phyloP scores from a whole-genome alignment of 2,797 vertebrate genomes.

The Acipenser oxyrinchus region DNA sequence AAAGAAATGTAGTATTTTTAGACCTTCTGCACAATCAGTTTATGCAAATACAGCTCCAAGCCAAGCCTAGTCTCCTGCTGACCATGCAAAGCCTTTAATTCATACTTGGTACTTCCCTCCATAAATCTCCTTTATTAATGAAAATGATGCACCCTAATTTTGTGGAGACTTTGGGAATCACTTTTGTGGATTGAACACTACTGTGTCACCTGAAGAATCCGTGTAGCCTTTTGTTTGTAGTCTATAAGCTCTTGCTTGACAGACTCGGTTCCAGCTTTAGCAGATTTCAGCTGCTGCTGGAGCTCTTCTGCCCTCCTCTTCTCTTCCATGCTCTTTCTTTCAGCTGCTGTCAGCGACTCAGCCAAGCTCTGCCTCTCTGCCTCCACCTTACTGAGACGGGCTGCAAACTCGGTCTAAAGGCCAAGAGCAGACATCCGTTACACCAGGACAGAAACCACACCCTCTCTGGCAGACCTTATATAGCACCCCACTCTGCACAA shows the following conservation, averaged over 20 bases:
- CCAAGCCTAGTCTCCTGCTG: too few species aligned
- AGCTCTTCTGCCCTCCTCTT: slow-evolving; percentile 74
- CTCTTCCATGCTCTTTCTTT: slow-evolving; percentile 75
- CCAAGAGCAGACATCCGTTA: not conserved
- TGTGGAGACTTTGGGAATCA: not conserved
- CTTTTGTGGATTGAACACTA: not conserved
- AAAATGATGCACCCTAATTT: too few species aligned
- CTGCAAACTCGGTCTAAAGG: slow-evolving; percentile 71
- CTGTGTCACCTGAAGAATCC: slow-evolving; percentile 80
- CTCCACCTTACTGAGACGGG: slow-evolving; percentile 75
- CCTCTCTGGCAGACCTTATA: too few species aligned
- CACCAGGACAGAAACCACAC: too few species aligned
- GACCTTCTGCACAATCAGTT: too few species aligned
- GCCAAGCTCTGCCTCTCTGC: slow-evolving; percentile 80
- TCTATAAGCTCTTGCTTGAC: slow-evolving; percentile 82
- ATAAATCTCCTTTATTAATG: too few species aligned
- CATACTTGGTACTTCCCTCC: too few species aligned
- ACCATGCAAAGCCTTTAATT: too few species aligned
- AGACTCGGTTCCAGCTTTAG: slow-evolving; percentile 63
- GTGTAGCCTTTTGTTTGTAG: slow-evolving; percentile 93
- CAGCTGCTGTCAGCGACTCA: slow-evolving; percentile 71
- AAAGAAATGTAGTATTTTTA: too few species aligned
- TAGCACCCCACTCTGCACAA: too few species aligned
- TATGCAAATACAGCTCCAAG: too few species aligned
- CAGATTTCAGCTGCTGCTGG: slow-evolving; percentile 75